A percentile compares a stretch with the other conserved stretches of the same genome.
Evolutionary conservation across 1,140 invertebrate species (phyloP).

Genomic region (Pogonomyrmex barbatus): DNA sequence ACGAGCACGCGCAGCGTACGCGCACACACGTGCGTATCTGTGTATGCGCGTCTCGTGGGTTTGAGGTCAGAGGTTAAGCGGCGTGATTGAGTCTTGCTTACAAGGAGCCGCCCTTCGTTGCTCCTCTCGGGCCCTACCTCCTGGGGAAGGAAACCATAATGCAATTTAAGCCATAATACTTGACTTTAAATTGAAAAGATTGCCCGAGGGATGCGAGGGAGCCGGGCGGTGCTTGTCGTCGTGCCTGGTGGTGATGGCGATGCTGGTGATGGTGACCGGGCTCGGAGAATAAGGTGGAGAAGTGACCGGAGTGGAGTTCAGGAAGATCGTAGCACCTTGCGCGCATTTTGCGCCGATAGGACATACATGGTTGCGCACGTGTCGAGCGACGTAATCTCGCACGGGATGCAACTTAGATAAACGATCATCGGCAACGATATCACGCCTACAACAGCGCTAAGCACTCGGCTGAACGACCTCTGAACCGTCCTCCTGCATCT

Average conservation of each 20-base stretch:
- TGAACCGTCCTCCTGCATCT: conserved; percentile 4
- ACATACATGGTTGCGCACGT: conserved; percentile 20
- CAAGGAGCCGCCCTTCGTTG: conserved; percentile 84
- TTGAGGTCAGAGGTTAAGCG: conserved; percentile 85
- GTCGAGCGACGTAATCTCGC: conserved; percentile 38
- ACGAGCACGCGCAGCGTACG: neutral
- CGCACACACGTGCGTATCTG: conserved; percentile 39
- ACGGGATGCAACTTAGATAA: conserved; percentile 31
- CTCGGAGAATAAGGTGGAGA: conserved; percentile 13
- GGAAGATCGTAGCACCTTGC: conserved; percentile 25
- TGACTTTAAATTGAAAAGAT: conserved; percentile 87
- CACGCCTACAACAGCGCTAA: conserved; percentile 57
- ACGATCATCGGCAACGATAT: conserved; percentile 58
- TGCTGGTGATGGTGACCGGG: conserved; percentile 32
- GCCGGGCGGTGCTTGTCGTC: conserved; percentile 70
- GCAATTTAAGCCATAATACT: conserved; percentile 86
- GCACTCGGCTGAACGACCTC: conserved; percentile 16
- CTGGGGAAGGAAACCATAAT: conserved; percentile 84
- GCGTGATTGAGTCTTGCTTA: conserved; percentile 86
- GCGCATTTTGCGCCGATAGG: conserved; percentile 30
- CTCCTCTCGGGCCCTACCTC: conserved; percentile 79
- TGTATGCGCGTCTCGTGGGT: conserved; percentile 71
- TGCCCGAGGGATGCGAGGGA: conserved; percentile 85
- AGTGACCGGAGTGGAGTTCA: conserved; percentile 22
- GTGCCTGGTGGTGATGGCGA: conserved; percentile 43